Base-by-base conservation (phyloP, 2,797 vertebrate species). In the Oceanodroma leucorhoa region DNA sequence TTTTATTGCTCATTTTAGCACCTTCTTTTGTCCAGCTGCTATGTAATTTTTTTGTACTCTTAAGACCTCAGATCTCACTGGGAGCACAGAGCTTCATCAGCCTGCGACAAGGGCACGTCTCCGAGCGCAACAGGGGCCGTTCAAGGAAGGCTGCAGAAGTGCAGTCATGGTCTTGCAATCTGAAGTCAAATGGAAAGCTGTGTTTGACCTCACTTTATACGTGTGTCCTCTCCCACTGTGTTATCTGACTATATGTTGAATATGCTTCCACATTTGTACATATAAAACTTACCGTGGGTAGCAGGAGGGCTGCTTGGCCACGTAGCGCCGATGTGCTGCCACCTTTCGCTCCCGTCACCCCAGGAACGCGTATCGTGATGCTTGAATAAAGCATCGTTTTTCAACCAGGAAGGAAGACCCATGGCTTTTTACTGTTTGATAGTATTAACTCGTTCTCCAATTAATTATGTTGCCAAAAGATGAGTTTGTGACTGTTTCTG, bases 1-100 rank as follows among this genome's bases (percentile, higher is more conserved):
- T 95, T 94, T 97, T 82, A 95, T 92, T 84, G 54, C 87, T 94
- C 69, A 22, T 94, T 95, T 95, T 90, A 89, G n/a, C 65, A 89
- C 54, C 32, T 83, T 65, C 43, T 73, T 78, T 83, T 79, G n/a
- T 78, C 36, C 24, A 80, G 32, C 51, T 48, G 29, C 84, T 65
- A 1, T 32, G 72, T 65, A 36, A 27, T 65, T 34, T 53, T 88
- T 69, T 72, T 58, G 3, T 32, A 2, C 26, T 21, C 27, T 46
- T 18, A 29, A 72, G 55, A 90, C 27, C 38, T 91, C 73, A 27
- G 0, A 54, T 50, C 78, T 60, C 36, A 2, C 19, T 6, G 8
- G 23, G 34, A 72, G 45, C 43, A 27, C 11, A 15, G 17, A 65
- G 14, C 24, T 45, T 50, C 6, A 6, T 73, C 69, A 77, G 30